These are phyloP conservation scores for Lutjanus argentimaculatus DNA, from an alignment of 2,797 vertebrate species.

Conservation along the genomic window DNA sequence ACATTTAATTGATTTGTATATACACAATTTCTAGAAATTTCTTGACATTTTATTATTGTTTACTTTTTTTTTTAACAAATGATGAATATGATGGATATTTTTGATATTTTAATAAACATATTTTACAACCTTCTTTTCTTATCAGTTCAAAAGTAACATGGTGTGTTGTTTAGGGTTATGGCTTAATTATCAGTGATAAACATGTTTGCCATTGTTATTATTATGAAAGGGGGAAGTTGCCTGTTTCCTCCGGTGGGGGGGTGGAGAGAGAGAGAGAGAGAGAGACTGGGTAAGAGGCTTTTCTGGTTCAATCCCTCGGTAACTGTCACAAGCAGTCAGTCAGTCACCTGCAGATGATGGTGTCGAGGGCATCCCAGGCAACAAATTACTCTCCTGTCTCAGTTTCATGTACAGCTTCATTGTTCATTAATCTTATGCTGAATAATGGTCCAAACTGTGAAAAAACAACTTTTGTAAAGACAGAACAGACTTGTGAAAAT, in stretches of 20 bases:
- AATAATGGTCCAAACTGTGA: neutral
- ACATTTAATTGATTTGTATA: neutral
- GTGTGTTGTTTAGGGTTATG: neutral
- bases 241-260: conserved; percentile 24
- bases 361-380: conserved; percentile 69
- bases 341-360: conserved; percentile 88
- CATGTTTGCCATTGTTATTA: conserved; percentile 2
- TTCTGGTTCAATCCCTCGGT: conserved; percentile 83
- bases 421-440: neutral
- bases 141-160: neutral
- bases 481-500: no score
- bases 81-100: neutral
- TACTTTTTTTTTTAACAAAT: neutral
- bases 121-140: neutral
- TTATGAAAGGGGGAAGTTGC: neutral
- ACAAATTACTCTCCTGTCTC: conserved; percentile 62
- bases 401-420: conserved; percentile 14
- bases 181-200: neutral
- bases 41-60: neutral
- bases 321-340: conserved; percentile 89
- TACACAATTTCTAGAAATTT: neutral
- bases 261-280: conserved; percentile 39
- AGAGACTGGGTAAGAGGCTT: conserved; percentile 84
- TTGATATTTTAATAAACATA: neutral
- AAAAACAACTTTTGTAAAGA: neutral